A percentile compares a stretch with the other conserved stretches of the same genome.
phyloP scores from a whole-genome alignment of 2,113 vertebrate genomes.

The Mola mola region DNA sequence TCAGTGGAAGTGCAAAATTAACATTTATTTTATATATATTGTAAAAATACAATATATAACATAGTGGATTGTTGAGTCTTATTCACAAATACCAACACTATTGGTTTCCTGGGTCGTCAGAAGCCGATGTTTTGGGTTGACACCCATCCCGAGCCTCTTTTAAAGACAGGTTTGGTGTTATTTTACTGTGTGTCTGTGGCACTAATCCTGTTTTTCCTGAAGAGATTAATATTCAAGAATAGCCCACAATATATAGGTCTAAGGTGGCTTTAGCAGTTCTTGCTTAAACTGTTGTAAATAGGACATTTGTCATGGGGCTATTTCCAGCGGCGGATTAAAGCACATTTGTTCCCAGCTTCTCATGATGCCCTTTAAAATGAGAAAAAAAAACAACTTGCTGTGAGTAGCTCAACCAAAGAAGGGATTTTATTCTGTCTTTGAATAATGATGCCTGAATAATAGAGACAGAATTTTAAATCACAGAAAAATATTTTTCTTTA shows the following conservation, averaged over 20 bases:
- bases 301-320: not conserved
- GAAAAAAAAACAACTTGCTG: not conserved
- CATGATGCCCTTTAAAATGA: not conserved
- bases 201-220: not conserved
- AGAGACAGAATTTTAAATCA: no score
- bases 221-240: not conserved
- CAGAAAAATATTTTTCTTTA: no score
- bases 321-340: slow-evolving; percentile 7
- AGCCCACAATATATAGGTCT: not conserved
- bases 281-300: not conserved
- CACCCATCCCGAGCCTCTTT: no score
- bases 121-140: no score
- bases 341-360: not conserved
- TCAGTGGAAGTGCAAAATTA: no score
- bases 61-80: no score
- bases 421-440: no score
- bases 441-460: no score
- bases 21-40: no score
- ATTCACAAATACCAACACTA: no score
- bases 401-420: not conserved
- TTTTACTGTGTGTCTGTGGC: not conserved
- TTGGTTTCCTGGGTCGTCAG: no score
- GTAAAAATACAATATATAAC: no score
- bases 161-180: not conserved
- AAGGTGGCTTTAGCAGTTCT: not conserved